These are phyloP conservation scores for Pseudoatta argentina DNA, from an alignment of 1,140 invertebrate species.

Conservation along the genomic window DNA sequence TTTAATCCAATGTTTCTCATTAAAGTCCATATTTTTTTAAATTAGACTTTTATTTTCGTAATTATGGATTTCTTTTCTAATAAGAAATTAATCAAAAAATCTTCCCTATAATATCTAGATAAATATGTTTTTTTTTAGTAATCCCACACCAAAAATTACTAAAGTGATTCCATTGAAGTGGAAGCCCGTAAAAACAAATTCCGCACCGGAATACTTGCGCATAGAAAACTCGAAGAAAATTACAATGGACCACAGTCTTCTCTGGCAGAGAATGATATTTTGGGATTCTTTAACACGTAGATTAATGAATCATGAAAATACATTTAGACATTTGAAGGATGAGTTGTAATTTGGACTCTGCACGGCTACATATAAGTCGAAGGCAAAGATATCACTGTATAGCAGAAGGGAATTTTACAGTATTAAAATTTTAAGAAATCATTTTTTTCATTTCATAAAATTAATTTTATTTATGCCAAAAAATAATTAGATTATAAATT, in stretches of 20 bases:
- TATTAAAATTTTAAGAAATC: neutral
- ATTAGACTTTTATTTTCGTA: neutral
- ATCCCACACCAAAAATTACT: conserved; percentile 85
- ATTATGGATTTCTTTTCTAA: neutral
- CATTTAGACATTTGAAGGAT: conserved; percentile 60
- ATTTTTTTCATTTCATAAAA: neutral
- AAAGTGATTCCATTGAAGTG: conserved; percentile 82
- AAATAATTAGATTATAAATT: neutral
- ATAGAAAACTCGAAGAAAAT: conserved; percentile 80
- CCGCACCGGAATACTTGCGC: conserved; percentile 84
- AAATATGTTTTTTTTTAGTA: conserved; percentile 78
- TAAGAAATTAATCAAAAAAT: neutral
- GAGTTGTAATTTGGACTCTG: conserved; percentile 73
- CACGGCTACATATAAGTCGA: neutral
- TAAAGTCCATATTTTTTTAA: neutral
- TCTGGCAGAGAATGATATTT: conserved; percentile 82
- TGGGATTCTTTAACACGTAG: conserved; percentile 81
- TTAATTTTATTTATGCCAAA: neutral
- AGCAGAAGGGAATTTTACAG: neutral
- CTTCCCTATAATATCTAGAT: neutral
- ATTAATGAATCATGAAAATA: neutral
- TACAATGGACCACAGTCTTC: conserved; percentile 82
- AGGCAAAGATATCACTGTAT: neutral
- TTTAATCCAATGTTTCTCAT: neutral
- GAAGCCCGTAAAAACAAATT: conserved; percentile 83